These are phyloP conservation scores for Dolomedes plantarius DNA, from an alignment of 2,888 invertebrate genomes.

Conservation along the genomic window DNA sequence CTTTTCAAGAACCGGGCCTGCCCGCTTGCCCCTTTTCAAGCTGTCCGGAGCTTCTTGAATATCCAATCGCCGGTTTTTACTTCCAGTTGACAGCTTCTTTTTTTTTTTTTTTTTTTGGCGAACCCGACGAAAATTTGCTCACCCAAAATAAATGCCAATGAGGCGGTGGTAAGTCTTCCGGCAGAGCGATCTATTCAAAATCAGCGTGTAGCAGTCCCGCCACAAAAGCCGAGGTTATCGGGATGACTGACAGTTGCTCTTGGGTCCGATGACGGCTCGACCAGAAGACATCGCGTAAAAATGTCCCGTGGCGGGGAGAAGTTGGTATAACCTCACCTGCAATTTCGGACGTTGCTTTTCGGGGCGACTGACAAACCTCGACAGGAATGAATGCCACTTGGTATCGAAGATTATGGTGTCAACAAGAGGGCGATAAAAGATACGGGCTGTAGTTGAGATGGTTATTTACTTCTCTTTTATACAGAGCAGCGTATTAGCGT, in stretches of 20 bases:
- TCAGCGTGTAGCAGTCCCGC: background rate
- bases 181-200: background rate
- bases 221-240: background rate
- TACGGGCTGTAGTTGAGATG: background rate
- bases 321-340: background rate
- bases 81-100: background rate
- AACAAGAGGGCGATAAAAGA: background rate
- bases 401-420: conserved; percentile 2
- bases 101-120: no score
- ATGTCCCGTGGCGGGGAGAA: background rate
- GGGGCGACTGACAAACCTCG: background rate
- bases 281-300: background rate
- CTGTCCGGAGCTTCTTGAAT: no score
- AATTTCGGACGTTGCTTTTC: background rate
- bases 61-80: no score
- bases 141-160: background rate
- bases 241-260: background rate
- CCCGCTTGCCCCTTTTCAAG: no score
- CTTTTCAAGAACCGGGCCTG: no score
- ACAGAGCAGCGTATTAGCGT: background rate
- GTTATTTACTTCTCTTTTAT: background rate
- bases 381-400: background rate
- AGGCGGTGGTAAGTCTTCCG: background rate
- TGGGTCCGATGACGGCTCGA: background rate
- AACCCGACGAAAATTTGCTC: background rate